These are phyloP conservation scores for Cyprinodon brontotheroides DNA, from an alignment of 2,113 vertebrate species.

Conservation along the genomic window DNA sequence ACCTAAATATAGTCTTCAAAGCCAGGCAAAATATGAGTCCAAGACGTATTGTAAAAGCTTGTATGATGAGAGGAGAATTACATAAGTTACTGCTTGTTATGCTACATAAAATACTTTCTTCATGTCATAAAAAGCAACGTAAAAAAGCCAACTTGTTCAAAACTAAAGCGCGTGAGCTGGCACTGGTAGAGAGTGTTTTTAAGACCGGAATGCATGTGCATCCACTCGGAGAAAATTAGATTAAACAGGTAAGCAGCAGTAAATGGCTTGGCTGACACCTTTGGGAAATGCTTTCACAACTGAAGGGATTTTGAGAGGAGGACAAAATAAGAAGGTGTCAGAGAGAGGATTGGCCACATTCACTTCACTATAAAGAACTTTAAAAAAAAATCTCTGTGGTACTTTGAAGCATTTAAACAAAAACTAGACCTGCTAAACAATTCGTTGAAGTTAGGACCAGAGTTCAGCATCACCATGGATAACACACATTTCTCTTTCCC, in stretches of 20 bases:
- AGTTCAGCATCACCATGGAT: background rate
- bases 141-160: background rate
- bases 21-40: slow-evolving; percentile 1
- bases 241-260: slow-evolving; percentile 67
- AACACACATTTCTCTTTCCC: background rate
- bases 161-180: background rate
- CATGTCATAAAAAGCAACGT: background rate
- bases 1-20: slow-evolving; percentile 11
- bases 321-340: slow-evolving; percentile 16
- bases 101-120: background rate
- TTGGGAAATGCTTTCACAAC: slow-evolving; percentile 62
- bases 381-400: background rate
- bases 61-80: background rate
- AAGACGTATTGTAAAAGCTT: background rate
- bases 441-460: background rate
- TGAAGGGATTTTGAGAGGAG: slow-evolving; percentile 41
- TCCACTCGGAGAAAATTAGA: slow-evolving; percentile 58
- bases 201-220: background rate
- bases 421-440: background rate
- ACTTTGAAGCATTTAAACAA: background rate
- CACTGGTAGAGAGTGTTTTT: background rate
- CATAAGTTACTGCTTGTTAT: background rate
- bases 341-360: background rate
- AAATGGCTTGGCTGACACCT: slow-evolving; percentile 47
- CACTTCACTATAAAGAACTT: background rate